Conservation (phyloP, 2,113 vertebrate genomes). For the Malurus elegans region DNA sequence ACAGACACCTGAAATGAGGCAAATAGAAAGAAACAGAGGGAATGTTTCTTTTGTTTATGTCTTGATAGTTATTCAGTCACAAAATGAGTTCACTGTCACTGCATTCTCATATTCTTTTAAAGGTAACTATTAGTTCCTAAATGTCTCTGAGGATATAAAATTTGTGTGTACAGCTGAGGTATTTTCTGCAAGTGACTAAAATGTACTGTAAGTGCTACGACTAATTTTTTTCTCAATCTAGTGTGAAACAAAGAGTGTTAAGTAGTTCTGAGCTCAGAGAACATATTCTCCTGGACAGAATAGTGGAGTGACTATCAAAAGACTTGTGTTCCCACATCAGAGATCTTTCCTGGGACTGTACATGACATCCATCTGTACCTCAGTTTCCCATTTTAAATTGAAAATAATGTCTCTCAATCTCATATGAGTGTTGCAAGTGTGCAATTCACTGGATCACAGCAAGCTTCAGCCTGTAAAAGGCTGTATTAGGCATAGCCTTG, state of each 20-base stretch:
- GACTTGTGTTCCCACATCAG: not conserved
- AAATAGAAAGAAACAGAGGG: not conserved
- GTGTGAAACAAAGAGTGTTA: not conserved
- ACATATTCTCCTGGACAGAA: not conserved
- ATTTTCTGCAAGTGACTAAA: not conserved
- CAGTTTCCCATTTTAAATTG: not conserved
- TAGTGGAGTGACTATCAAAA: not conserved
- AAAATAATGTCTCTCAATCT: not conserved
- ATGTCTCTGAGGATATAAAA: not conserved
- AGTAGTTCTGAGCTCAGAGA: not conserved
- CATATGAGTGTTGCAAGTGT: not conserved
- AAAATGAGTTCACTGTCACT: not conserved
- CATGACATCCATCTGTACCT: not conserved
- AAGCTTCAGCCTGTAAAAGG: not conserved
- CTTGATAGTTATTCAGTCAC: not conserved
- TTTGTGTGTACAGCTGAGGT: not conserved
- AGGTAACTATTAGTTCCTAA: not conserved
- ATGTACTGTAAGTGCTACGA: not conserved
- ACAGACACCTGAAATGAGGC: slow-evolving; percentile 1
- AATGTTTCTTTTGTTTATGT: not conserved
- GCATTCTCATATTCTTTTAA: not conserved
- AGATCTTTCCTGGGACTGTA: not conserved
- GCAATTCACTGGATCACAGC: not conserved
- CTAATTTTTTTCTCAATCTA: not conserved
- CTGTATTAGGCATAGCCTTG: not conserved